Conservation (phyloP, 2,797 vertebrate species). For the Periparus ater region DNA sequence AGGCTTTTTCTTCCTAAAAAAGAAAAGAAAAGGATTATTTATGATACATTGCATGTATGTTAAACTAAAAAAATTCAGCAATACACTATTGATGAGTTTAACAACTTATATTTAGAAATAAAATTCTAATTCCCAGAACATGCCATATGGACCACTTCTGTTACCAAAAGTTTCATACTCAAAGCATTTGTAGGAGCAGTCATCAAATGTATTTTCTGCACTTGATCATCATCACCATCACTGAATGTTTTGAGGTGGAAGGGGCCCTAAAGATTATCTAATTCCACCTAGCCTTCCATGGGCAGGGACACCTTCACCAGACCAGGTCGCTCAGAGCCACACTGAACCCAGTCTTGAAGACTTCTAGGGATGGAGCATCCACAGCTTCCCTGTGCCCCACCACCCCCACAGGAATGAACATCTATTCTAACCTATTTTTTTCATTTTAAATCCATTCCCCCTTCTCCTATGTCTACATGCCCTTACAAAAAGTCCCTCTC, state of each 20-base stretch:
- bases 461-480: neutral
- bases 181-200: neutral
- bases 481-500: neutral
- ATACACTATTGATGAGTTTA: neutral
- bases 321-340: neutral
- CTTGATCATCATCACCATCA: neutral
- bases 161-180: neutral
- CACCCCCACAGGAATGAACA: neutral
- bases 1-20: neutral
- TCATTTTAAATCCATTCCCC: neutral
- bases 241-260: neutral
- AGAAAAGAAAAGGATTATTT: neutral
- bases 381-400: neutral
- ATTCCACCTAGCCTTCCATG: neutral
- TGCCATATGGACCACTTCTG: conserved; percentile 11
- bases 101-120: neutral
- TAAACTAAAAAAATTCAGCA: neutral
- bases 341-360: neutral
- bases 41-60: neutral
- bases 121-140: conserved; percentile 11
- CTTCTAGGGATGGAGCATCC: neutral
- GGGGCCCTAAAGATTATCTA: neutral
- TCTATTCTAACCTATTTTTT: neutral
- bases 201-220: neutral
- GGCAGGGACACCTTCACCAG: neutral